These are phyloP conservation scores for Aegotheles bennettii DNA, from an alignment of 2,113 vertebrate species.

Conservation along the genomic window DNA sequence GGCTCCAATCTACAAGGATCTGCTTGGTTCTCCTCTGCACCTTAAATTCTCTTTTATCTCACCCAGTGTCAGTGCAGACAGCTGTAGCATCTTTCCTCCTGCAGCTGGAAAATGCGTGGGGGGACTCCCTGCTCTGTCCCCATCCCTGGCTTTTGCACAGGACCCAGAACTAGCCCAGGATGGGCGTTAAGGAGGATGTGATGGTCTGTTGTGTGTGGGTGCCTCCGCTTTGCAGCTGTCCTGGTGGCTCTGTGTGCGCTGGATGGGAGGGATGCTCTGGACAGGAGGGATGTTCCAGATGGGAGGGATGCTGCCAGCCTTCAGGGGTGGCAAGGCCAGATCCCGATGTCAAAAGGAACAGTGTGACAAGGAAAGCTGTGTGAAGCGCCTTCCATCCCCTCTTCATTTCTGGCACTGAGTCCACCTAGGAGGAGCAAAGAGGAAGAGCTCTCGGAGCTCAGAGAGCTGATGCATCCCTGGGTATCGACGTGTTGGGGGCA, in stretches of 20 bases:
- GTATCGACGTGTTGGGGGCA: not conserved
- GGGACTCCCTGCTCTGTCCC: not conserved
- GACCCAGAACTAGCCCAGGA: accelerated
- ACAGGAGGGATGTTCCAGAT: accelerated
- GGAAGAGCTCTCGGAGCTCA: not conserved
- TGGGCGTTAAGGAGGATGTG: not conserved
- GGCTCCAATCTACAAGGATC: conserved; percentile 1
- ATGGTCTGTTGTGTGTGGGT: accelerated
- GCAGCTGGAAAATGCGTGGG: accelerated
- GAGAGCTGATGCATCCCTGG: not conserved
- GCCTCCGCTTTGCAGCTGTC: accelerated
- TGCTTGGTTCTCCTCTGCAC: conserved; percentile 9
- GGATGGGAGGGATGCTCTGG: not conserved
- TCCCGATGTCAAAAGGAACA: too few relatives aligned
- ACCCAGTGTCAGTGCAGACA: not conserved
- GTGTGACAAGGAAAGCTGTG: accelerated
- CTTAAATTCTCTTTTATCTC: conserved; percentile 27
- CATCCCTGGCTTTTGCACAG: not conserved
- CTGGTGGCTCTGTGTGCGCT: accelerated
- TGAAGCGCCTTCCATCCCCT: not conserved
- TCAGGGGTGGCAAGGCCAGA: accelerated
- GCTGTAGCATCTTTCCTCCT: not conserved
- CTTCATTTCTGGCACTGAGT: accelerated
- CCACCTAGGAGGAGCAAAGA: not conserved
- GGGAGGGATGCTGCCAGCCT: not conserved